phyloP scores from a whole-genome alignment of 2,888 invertebrate species.

The Trissonchulus sp. region DNA sequence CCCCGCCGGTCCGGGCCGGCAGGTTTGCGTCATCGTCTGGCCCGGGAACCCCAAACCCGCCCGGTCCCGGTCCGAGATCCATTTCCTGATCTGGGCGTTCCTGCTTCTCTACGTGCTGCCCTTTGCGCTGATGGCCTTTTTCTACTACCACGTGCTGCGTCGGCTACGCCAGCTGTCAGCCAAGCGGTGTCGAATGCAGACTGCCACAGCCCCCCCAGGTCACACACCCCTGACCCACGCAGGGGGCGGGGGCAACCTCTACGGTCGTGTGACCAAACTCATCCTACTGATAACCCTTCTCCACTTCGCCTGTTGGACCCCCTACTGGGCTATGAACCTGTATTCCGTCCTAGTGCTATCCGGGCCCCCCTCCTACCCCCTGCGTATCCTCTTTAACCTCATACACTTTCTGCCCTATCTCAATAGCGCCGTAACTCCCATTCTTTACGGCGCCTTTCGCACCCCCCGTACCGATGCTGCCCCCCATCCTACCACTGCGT shows the following conservation, averaged over 20 bases:
- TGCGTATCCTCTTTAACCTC: neutral
- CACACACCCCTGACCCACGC: too few species aligned
- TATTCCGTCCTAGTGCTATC: neutral
- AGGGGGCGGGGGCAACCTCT: neutral
- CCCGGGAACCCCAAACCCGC: neutral
- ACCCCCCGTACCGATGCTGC: too few species aligned
- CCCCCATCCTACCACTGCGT: too few species aligned
- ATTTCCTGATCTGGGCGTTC: neutral
- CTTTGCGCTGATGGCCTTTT: neutral
- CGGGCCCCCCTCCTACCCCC: neutral
- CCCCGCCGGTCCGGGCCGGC: neutral
- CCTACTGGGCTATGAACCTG: slow-evolving; percentile 15
- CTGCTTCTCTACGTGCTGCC: neutral
- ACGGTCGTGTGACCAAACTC: neutral
- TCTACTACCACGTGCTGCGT: neutral
- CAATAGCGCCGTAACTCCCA: neutral
- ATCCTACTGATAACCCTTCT: neutral
- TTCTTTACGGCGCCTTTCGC: too few species aligned
- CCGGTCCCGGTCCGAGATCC: neutral
- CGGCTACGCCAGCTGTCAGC: neutral
- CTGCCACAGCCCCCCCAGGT: too few species aligned
- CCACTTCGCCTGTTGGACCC: neutral
- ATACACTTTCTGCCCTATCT: neutral
- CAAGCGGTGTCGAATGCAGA: neutral
- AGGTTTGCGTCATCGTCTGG: neutral